phyloP scores from a whole-genome alignment of 2,888 invertebrate genomes.

The Acheta domesticus region DNA sequence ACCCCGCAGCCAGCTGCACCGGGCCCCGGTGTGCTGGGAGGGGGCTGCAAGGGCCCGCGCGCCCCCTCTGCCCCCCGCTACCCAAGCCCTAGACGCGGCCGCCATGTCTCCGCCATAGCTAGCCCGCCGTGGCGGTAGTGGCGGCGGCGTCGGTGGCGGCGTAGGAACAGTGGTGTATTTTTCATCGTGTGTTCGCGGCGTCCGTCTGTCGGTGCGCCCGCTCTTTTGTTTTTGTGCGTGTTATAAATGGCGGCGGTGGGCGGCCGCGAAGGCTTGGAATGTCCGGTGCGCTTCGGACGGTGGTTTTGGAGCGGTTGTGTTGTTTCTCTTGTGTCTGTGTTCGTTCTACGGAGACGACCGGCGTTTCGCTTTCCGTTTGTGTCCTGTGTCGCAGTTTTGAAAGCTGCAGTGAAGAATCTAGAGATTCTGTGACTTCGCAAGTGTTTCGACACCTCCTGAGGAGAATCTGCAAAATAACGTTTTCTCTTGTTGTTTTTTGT shows the following conservation, averaged over 20 bases:
- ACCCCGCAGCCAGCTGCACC: slow-evolving; percentile 7
- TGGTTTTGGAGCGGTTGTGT: not conserved
- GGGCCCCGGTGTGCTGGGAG: not conserved
- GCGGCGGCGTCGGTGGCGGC: no score
- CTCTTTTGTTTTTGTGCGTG: slow-evolving; percentile 18
- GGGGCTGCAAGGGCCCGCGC: not conserved
- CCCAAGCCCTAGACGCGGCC: not conserved
- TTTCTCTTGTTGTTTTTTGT: no score
- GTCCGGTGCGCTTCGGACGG: slow-evolving; percentile 2
- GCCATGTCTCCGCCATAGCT: slow-evolving; percentile 9
- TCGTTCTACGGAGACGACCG: no score
- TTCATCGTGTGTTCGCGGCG: not conserved
- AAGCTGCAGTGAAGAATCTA: no score
- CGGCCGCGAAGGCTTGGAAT: not conserved
- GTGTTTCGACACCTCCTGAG: no score
- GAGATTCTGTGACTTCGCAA: no score
- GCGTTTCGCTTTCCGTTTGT: no score
- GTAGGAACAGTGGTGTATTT: not conserved
- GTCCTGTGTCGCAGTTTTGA: no score
- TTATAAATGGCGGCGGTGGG: not conserved
- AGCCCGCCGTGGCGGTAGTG: not conserved
- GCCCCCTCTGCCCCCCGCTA: not conserved
- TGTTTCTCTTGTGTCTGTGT: not conserved
- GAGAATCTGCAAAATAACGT: no score
- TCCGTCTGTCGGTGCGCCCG: not conserved